Conservation (phyloP, 2,797 vertebrate species). For the Megaceryle alcyon region DNA sequence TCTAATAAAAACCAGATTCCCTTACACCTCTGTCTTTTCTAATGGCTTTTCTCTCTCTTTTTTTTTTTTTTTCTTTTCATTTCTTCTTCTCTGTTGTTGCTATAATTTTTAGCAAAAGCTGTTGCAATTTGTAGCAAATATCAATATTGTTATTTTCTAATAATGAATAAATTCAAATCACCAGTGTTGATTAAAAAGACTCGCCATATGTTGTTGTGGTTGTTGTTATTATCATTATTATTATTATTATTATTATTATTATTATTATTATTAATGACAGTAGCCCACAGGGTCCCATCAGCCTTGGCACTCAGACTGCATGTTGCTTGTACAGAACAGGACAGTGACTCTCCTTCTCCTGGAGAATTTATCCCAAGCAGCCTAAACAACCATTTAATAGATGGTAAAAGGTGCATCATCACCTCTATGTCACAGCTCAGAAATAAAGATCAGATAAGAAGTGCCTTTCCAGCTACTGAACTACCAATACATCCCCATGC, state of each 20-base stretch:
- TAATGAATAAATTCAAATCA: not conserved
- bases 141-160: not conserved
- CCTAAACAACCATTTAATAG: not conserved
- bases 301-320: not conserved
- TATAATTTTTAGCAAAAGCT: not conserved
- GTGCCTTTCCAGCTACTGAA: not conserved
- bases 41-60: not conserved
- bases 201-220: too few relatives aligned
- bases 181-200: not conserved
- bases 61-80: not conserved
- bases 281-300: not conserved
- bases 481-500: not conserved
- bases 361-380: not conserved
- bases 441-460: not conserved
- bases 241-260: not conserved
- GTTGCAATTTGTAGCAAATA: not conserved
- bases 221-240: too few relatives aligned
- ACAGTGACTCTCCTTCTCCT: not conserved
- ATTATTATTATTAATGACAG: not conserved
- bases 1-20: not conserved
- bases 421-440: not conserved
- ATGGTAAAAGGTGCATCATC: not conserved
- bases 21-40: not conserved
- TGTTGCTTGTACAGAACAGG: not conserved
- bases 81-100: not conserved